Evolutionary conservation across 2,113 vertebrate species (phyloP), one percentile per base, ranked within the genome.

Genomic region (Triplophysa rosa): DNA sequence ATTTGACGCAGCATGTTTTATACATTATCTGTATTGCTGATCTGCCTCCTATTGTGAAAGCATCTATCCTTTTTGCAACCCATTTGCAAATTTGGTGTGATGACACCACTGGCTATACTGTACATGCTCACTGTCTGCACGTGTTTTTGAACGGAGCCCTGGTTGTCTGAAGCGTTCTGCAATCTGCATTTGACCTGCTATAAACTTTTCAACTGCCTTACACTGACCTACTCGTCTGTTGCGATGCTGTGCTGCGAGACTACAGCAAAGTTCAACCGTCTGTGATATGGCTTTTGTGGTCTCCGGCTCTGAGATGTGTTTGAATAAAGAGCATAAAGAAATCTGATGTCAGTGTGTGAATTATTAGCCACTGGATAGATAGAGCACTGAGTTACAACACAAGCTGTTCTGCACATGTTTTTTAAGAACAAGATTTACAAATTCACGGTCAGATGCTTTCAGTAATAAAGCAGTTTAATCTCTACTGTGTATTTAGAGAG

Each of bases 351-450:
- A 19, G 3, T 74, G 10, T n/a, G 17, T n/a, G 42, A 64, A 29
- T 65, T 37, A 74, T 45, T 63, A 40, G 24, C 4, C 23, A 37
- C 6, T 37, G 33, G 6, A 37, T 37, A 37, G 33, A 37, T 8
- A 47, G 23, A 61, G 56, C 58, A 62, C 8, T 19, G 26, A 14
- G 73, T 76, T 64, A 10, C 73, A 52, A 65, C 73, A 76, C 17
- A 65, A 65, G 40, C 73, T 64, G 19, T 76, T 76, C 45, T 65
- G 26, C 29, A 65, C 73, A 76, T 1, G 24, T n/a, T 64, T 65
- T 65, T n/a, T 58, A 12, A 52, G 71, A 61, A 40, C 58, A 26
- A 13, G 19, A 54, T 77, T 40, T 65, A 45, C 61, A 76, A 76
- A 52, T 54, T 26, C 71, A 74, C 19, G 37, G 11, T 74, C 23